phyloP scores from a whole-genome alignment of 2,888 invertebrate species.

The Stenolophus ochropezus region DNA sequence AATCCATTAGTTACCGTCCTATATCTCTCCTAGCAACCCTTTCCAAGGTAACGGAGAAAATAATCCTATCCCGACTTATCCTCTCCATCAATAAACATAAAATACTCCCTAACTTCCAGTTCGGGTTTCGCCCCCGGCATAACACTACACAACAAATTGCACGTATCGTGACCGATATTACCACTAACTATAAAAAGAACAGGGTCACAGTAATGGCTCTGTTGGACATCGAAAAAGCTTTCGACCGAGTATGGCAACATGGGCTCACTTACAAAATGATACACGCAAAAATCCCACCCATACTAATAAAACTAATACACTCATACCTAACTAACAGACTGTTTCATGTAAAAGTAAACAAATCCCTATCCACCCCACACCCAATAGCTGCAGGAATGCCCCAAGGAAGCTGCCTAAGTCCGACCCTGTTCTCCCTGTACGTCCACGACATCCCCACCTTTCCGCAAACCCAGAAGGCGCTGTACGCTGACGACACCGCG shows the following conservation, averaged over 20 bases:
- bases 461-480: neutral
- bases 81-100: neutral
- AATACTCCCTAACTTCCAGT: neutral
- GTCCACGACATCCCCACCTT: no score
- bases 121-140: neutral
- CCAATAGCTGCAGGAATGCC: neutral
- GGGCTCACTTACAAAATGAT: no score
- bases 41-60: neutral
- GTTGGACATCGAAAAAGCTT: no score
- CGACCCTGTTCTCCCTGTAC: neutral
- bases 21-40: no score
- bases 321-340: neutral
- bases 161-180: no score
- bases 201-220: no score
- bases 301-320: neutral
- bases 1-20: neutral
- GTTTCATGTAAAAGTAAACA: neutral
- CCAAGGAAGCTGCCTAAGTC: neutral
- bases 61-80: neutral
- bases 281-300: neutral
- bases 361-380: neutral
- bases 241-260: no score
- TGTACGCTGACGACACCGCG: no score
- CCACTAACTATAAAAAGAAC: no score
- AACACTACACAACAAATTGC: neutral